Conservation (phyloP, 2,888 invertebrate genomes). For the Andrena dorsata region DNA sequence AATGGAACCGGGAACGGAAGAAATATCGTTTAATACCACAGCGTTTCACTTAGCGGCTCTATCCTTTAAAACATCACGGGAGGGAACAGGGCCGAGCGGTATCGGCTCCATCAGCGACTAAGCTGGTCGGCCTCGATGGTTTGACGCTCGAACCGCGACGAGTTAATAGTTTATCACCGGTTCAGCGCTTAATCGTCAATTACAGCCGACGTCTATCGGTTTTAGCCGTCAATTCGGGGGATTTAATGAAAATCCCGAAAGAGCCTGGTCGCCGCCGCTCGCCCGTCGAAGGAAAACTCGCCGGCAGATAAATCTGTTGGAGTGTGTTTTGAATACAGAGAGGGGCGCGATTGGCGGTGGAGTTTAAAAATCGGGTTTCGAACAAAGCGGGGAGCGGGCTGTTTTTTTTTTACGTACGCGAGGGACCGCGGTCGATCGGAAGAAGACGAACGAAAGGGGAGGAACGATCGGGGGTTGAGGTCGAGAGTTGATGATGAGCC, state of each 20-base stretch:
- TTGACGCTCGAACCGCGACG: conserved; percentile 11
- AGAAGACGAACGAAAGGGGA: conserved; percentile 26
- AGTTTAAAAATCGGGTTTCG: conserved; percentile 28
- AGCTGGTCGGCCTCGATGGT: conserved; percentile 8
- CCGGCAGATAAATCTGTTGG: conserved; percentile 1
- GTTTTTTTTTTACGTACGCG: conserved; percentile 23
- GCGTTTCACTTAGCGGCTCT: no score
- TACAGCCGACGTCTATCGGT: conserved; percentile 34
- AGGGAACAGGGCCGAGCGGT: neutral
- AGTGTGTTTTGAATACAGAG: conserved; percentile 14
- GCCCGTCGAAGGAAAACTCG: conserved; percentile 1
- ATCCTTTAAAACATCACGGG: no score
- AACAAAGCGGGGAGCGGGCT: conserved; percentile 40
- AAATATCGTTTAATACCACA: no score
- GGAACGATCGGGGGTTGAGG: conserved; percentile 2
- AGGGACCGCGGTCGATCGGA: conserved; percentile 1
- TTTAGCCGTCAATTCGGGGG: conserved; percentile 27
- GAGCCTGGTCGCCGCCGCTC: conserved; percentile 9
- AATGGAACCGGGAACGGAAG: no score
- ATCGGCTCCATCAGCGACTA: conserved; percentile 16
- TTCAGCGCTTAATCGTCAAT: conserved; percentile 41
- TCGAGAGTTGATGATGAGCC: neutral
- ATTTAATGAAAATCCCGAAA: conserved; percentile 32
- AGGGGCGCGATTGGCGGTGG: neutral
- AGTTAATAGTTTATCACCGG: conserved; percentile 45